phyloP scores from a whole-genome alignment of 2,797 vertebrate genomes.

The Spondyliosoma cantharus region DNA sequence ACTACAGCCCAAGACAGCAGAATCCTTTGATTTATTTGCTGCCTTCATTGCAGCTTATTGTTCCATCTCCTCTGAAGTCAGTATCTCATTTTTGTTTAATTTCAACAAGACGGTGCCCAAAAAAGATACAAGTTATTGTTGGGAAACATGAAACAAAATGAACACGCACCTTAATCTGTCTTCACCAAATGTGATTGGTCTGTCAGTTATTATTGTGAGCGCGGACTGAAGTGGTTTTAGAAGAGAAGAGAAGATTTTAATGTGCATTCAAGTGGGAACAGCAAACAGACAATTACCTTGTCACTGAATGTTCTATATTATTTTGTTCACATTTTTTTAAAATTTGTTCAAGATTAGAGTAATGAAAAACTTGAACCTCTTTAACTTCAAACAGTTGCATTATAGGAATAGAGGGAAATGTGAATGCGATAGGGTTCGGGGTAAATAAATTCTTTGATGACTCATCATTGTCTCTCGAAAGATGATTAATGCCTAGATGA shows the following conservation, averaged over 20 bases:
- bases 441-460: no score
- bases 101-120: slow-evolving; percentile 23
- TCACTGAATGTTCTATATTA: neutral
- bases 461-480: no score
- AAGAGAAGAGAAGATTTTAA: slow-evolving; percentile 18
- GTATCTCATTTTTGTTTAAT: slow-evolving; percentile 36
- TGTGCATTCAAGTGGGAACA: slow-evolving; percentile 1
- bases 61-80: slow-evolving; percentile 30
- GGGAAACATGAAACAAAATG: slow-evolving; percentile 27
- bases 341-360: neutral
- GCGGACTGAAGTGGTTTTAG: slow-evolving; percentile 24
- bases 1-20: neutral
- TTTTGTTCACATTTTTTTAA: neutral
- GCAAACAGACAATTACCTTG: slow-evolving; percentile 1
- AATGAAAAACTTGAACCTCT: neutral
- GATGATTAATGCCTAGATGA: no score
- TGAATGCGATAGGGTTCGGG: neutral
- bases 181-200: slow-evolving; percentile 42
- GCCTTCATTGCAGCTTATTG: slow-evolving; percentile 25
- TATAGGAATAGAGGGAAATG: neutral
- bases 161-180: slow-evolving; percentile 35
- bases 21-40: slow-evolving; percentile 40
- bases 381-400: neutral
- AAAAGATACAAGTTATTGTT: slow-evolving; percentile 28
- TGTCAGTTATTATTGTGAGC: slow-evolving; percentile 21